phyloP scores from a whole-genome alignment of 2,888 invertebrate species.

The Drosophila hawaiiensis region DNA sequence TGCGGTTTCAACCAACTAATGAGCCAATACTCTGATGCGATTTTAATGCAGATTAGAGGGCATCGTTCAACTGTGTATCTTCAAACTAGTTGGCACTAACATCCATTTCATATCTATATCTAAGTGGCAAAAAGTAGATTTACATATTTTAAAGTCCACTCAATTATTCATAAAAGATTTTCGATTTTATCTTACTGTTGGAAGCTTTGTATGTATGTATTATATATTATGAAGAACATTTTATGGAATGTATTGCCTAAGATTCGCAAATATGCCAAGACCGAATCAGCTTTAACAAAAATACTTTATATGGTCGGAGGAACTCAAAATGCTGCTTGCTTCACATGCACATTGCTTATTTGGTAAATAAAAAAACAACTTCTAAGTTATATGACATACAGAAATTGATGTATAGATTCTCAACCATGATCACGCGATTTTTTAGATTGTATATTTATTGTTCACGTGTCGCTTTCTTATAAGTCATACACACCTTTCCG shows the following conservation, averaged over 20 bases:
- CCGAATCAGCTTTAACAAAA: no score
- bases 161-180: neutral
- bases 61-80: neutral
- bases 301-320: no score
- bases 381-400: neutral
- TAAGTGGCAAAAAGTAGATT: neutral
- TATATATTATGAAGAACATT: neutral
- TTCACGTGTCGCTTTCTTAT: neutral
- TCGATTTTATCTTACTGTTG: neutral
- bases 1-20: slow-evolving; percentile 47
- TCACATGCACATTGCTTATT: neutral
- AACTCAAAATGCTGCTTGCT: neutral
- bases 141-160: neutral
- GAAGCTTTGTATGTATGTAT: neutral
- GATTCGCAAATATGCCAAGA: neutral
- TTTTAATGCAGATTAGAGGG: slow-evolving; percentile 46
- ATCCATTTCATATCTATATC: neutral
- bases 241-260: neutral
- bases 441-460: neutral
- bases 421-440: neutral
- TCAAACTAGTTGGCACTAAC: neutral
- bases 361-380: no score
- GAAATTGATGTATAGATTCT: neutral
- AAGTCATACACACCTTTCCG: neutral
- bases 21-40: slow-evolving; percentile 29